Evolutionary conservation across 2,797 vertebrate species (phyloP).

Genomic region (Australoheros facetus): DNA sequence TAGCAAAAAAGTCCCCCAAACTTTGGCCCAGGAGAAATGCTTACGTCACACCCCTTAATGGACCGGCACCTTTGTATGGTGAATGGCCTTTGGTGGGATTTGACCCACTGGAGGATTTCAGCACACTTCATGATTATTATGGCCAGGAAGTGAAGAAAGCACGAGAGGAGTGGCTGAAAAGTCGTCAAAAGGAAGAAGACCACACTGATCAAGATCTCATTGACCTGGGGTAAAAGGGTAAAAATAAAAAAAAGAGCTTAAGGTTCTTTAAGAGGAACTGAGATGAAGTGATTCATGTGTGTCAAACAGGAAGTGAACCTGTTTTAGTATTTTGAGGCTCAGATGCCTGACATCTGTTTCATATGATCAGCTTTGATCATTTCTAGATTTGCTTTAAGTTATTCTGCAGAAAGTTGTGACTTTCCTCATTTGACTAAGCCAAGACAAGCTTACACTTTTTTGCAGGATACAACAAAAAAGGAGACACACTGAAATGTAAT

Average conservation of each 20-base stretch:
- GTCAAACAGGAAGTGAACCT: constrained; percentile 52
- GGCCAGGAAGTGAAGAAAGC: constrained; percentile 86
- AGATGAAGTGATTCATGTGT: neutral
- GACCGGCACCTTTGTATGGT: constrained; percentile 68
- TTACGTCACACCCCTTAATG: constrained; percentile 80
- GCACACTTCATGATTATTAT: constrained; percentile 87
- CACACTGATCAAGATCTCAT: constrained; percentile 66
- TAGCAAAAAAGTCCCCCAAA: constrained; percentile 77
- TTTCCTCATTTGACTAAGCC: neutral
- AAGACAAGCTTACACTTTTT: neutral
- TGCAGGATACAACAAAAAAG: neutral
- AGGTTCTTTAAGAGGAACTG: constrained; percentile 33
- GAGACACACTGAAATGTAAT: neutral
- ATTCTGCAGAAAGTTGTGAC: neutral
- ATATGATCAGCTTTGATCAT: neutral
- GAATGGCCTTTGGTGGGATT: constrained; percentile 79
- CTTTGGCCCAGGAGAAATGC: constrained; percentile 81
- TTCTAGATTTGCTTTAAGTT: neutral
- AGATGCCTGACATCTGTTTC: constrained; percentile 3
- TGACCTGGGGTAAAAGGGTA: constrained; percentile 60
- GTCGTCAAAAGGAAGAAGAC: constrained; percentile 39
- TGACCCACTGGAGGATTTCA: constrained; percentile 75
- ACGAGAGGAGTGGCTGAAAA: constrained; percentile 84
- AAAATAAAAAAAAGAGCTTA: neutral
- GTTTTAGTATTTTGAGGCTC: neutral